Evolutionary conservation across 2,888 invertebrate genomes (phyloP).

Genomic region (Emmelina monodactyla): DNA sequence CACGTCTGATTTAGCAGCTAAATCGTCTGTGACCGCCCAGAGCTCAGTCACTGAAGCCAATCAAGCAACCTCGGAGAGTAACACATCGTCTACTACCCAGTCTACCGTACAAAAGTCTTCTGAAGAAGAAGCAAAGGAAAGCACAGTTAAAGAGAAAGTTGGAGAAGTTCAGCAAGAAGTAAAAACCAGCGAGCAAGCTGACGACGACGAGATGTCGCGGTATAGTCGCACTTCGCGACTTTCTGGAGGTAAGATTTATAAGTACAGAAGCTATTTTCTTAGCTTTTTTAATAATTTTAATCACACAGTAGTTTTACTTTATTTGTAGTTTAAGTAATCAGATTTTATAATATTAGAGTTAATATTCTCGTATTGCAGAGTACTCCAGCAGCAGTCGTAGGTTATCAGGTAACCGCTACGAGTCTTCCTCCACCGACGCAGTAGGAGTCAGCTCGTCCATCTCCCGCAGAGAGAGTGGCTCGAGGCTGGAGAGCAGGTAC

Average conservation of each 20-base stretch:
- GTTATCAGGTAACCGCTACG: slow-evolving; percentile 41
- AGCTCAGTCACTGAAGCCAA: too few relatives aligned
- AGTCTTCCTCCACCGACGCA: slow-evolving; percentile 37
- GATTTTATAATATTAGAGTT: neutral
- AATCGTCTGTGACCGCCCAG: slow-evolving; percentile 35
- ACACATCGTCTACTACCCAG: neutral
- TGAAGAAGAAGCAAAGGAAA: slow-evolving; percentile 13
- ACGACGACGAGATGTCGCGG: slow-evolving; percentile 60
- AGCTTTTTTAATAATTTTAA: neutral
- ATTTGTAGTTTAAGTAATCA: neutral
- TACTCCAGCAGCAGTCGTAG: slow-evolving; percentile 52
- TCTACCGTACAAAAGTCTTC: slow-evolving; percentile 13
- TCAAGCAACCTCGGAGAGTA: slow-evolving; percentile 5
- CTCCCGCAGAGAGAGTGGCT: slow-evolving; percentile 48
- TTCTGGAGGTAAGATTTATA: slow-evolving; percentile 61
- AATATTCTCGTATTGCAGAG: slow-evolving; percentile 24
- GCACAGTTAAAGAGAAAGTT: slow-evolving; percentile 20
- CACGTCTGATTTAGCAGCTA: slow-evolving; percentile 36
- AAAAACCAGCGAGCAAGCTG: slow-evolving; percentile 37
- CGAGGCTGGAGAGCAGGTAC: slow-evolving; percentile 36
- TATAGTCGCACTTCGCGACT: slow-evolving; percentile 70
- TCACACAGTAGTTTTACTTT: neutral
- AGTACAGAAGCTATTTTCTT: neutral
- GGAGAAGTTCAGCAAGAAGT: slow-evolving; percentile 20
- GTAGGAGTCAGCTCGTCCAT: slow-evolving; percentile 33